Evolutionary conservation across 2,113 vertebrate genomes (phyloP).

Genomic region (Xerus inauris): DNA sequence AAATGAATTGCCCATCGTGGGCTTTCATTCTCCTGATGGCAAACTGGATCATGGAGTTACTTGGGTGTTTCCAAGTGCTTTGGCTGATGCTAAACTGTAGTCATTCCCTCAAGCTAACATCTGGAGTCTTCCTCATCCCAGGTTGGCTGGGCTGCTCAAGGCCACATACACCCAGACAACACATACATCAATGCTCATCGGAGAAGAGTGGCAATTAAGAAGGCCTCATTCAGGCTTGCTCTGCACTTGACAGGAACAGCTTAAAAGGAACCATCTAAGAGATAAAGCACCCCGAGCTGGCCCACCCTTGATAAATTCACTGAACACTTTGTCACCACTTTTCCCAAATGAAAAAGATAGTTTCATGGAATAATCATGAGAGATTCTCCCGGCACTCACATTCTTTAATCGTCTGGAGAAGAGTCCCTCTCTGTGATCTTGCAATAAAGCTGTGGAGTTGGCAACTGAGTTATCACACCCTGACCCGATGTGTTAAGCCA

Average conservation of each 20-base stretch:
- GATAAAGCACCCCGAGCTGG: neutral
- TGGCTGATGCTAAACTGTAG: neutral
- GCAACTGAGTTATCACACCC: neutral
- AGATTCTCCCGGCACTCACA: neutral
- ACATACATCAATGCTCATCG: neutral
- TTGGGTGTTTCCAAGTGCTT: neutral
- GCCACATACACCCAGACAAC: neutral
- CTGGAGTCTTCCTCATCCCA: neutral
- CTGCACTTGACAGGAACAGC: neutral
- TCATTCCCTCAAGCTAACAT: neutral
- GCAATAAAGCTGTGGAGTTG: neutral
- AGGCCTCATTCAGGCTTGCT: neutral
- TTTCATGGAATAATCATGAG: conserved; percentile 49
- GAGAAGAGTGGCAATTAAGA: neutral
- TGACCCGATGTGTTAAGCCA: neutral
- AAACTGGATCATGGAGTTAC: neutral
- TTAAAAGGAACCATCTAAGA: conserved; percentile 52
- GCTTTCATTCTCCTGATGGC: neutral
- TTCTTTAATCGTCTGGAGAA: conserved; percentile 46
- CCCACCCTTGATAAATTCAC: conserved; percentile 29
- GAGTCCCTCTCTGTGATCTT: neutral
- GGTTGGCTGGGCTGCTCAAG: neutral
- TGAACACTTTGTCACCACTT: conserved; percentile 8
- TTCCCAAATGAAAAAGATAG: conserved; percentile 46
- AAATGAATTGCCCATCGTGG: neutral